These are phyloP conservation scores for Pitta sordida DNA, from an alignment of 2,113 vertebrate species.

Conservation along the genomic window DNA sequence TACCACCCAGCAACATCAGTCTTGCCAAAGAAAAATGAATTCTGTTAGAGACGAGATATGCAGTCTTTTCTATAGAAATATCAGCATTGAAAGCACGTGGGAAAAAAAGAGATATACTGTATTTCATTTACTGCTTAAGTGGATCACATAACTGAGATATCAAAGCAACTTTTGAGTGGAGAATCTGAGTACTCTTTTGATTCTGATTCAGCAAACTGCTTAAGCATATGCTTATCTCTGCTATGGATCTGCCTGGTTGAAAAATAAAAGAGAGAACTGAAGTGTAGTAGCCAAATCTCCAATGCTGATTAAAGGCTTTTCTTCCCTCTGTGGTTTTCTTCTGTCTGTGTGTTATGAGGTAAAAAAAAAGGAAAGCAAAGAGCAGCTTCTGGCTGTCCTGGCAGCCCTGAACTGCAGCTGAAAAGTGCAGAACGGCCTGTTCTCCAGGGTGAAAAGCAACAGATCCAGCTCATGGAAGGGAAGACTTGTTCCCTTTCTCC, in stretches of 20 bases:
- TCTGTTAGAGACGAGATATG: neutral
- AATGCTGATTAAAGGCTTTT: slow-evolving; percentile 34
- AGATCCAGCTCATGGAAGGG: neutral
- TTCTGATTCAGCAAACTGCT: slow-evolving; percentile 22
- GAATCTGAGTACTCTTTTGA: neutral
- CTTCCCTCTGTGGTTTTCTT: slow-evolving; percentile 8
- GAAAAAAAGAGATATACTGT: neutral
- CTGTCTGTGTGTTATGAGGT: neutral
- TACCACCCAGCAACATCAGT: neutral
- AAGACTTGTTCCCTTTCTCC: neutral
- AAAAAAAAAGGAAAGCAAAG: neutral
- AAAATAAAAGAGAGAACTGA: neutral
- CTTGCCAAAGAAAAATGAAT: neutral
- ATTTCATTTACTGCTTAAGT: neutral
- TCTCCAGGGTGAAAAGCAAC: neutral
- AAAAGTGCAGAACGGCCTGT: neutral
- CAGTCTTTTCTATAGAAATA: neutral
- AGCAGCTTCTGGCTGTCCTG: neutral
- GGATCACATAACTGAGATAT: neutral
- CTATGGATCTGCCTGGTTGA: slow-evolving; percentile 9
- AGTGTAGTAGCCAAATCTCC: slow-evolving; percentile 11
- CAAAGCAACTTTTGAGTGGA: slow-evolving; percentile 4
- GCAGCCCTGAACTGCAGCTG: neutral
- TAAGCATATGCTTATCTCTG: slow-evolving; percentile 31
- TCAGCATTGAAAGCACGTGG: neutral